Conservation (phyloP, 2,113 vertebrate species). For the Todiramphus chloris region DNA sequence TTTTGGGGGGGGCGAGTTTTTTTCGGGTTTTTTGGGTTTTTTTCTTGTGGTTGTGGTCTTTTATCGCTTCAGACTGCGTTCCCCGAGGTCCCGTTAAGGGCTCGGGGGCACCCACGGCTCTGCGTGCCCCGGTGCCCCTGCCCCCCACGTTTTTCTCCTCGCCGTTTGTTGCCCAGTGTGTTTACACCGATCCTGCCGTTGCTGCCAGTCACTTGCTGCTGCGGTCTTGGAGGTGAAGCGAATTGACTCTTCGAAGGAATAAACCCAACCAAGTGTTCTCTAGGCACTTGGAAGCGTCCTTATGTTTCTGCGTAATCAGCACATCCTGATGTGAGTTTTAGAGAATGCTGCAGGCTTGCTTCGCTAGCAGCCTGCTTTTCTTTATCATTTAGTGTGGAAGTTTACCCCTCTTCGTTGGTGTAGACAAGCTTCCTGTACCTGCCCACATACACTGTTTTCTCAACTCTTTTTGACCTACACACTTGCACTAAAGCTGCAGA, state of each 20-base stretch:
- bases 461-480: neutral
- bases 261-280: neutral
- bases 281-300: neutral
- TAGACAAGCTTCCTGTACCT: fast-evolving
- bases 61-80: too few relatives aligned
- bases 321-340: neutral
- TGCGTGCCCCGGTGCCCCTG: neutral
- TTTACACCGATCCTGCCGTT: neutral
- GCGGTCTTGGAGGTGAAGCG: neutral
- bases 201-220: neutral
- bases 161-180: fast-evolving
- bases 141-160: fast-evolving
- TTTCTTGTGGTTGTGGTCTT: fast-evolving
- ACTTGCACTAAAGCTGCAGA: neutral
- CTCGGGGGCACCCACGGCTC: too few relatives aligned
- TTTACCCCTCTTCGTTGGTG: neutral
- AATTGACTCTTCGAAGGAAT: neutral
- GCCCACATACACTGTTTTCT: fast-evolving
- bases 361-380: neutral
- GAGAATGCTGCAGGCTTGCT: neutral
- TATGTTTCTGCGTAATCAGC: neutral
- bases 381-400: neutral
- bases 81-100: too few relatives aligned
- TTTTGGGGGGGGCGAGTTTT: too few relatives aligned
- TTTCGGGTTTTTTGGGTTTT: too few relatives aligned